These are phyloP conservation scores for Drosophila biarmipes DNA, from an alignment of 1,140 invertebrate species.

Conservation along the genomic window DNA sequence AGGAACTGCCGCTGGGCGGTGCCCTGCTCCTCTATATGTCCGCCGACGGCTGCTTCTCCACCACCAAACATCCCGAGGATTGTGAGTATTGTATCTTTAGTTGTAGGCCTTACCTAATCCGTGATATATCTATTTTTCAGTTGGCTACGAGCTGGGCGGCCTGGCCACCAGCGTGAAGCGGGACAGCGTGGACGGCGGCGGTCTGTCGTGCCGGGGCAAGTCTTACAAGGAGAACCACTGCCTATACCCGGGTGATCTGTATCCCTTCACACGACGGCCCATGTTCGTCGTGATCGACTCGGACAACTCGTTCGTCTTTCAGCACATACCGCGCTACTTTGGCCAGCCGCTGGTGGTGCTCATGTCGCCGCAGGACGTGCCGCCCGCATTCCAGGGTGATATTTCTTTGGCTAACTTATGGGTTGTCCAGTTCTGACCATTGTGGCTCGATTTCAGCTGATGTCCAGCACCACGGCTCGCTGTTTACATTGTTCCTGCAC, in stretches of 20 bases:
- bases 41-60: constrained; percentile 96
- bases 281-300: constrained; percentile 97
- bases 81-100: constrained; percentile 87
- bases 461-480: constrained; percentile 94
- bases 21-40: constrained; percentile 97
- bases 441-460: constrained; percentile 86
- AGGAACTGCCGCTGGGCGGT: constrained; percentile 96
- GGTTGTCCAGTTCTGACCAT: not conserved
- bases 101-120: not conserved
- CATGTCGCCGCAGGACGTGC: constrained; percentile 96
- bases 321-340: constrained; percentile 96
- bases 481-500: constrained; percentile 98
- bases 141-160: constrained; percentile 96
- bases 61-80: constrained; percentile 94
- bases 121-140: constrained; percentile 84
- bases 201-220: constrained; percentile 86
- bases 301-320: constrained; percentile 97
- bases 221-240: constrained; percentile 93
- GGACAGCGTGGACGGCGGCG: constrained; percentile 86
- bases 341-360: constrained; percentile 97
- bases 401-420: not conserved
- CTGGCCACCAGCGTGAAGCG: constrained; percentile 93
- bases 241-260: constrained; percentile 96
- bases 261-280: constrained; percentile 95
- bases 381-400: constrained; percentile 92